phyloP scores from a whole-genome alignment of 2,113 vertebrate species.

The Varanus komodoensis region DNA sequence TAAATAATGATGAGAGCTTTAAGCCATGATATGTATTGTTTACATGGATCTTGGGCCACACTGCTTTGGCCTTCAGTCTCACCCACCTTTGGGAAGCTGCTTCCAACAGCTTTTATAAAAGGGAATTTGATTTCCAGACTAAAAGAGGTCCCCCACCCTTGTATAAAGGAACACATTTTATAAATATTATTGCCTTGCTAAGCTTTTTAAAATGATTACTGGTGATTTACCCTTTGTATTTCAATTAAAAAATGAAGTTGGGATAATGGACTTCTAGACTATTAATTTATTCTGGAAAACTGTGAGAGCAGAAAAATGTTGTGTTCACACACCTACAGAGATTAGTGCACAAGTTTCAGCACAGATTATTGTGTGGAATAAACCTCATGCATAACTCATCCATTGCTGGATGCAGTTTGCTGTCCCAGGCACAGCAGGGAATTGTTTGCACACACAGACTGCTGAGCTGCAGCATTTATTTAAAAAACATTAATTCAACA shows the following conservation, averaged over 20 bases:
- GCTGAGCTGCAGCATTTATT: background rate
- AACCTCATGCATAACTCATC: background rate
- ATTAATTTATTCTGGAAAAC: background rate
- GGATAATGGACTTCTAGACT: background rate
- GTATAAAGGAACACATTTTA: background rate
- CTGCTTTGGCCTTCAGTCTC: too few species aligned
- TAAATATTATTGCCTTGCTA: background rate
- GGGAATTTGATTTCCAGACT: background rate
- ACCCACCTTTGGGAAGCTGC: too few species aligned
- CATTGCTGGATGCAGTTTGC: background rate
- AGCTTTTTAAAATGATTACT: background rate
- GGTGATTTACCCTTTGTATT: background rate
- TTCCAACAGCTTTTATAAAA: background rate
- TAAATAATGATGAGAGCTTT: too few species aligned
- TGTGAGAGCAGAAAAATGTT: background rate
- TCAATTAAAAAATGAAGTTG: background rate
- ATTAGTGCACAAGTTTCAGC: background rate
- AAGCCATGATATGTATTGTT: too few species aligned
- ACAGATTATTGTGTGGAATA: background rate
- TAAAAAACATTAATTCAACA: background rate
- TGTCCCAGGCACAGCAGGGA: background rate
- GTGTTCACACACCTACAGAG: background rate
- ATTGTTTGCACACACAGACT: background rate
- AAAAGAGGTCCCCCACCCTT: too few species aligned
- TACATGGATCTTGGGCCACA: too few species aligned